These are phyloP conservation scores for Maniola hyperantus DNA, from an alignment of 2,888 invertebrate species.

Conservation along the genomic window DNA sequence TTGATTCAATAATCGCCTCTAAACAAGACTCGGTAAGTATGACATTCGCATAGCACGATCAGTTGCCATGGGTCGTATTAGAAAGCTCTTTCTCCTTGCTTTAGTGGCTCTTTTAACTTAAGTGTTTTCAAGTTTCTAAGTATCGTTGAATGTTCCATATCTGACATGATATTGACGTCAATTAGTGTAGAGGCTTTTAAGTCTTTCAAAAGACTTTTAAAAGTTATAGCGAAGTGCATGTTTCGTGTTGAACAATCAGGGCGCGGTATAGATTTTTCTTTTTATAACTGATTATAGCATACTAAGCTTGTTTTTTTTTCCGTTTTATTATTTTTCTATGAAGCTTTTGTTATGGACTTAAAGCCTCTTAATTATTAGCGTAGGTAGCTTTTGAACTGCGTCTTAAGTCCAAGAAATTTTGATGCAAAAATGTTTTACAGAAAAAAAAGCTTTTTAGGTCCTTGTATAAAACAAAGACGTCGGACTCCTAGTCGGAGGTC, in stretches of 20 bases:
- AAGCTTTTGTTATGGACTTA: background rate
- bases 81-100: constrained; percentile 20
- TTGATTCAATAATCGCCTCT: constrained; percentile 17
- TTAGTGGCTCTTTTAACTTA: constrained; percentile 29
- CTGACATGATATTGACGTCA: constrained; percentile 23
- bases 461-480: too few relatives aligned
- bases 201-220: background rate
- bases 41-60: background rate
- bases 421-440: too few relatives aligned
- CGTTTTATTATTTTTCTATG: background rate
- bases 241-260: constrained; percentile 8
- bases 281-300: constrained; percentile 2
- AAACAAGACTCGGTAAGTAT: background rate
- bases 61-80: constrained; percentile 18
- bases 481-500: too few relatives aligned
- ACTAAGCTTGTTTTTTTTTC: constrained; percentile 4
- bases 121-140: constrained; percentile 31
- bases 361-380: background rate
- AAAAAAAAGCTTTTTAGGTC: too few relatives aligned
- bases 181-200: constrained; percentile 20
- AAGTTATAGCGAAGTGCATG: constrained; percentile 12
- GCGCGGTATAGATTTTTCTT: constrained; percentile 9
- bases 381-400: background rate
- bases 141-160: constrained; percentile 29
- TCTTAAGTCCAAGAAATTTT: too few relatives aligned